Conservation (phyloP, 2,113 vertebrate species). For the Alces alces region DNA sequence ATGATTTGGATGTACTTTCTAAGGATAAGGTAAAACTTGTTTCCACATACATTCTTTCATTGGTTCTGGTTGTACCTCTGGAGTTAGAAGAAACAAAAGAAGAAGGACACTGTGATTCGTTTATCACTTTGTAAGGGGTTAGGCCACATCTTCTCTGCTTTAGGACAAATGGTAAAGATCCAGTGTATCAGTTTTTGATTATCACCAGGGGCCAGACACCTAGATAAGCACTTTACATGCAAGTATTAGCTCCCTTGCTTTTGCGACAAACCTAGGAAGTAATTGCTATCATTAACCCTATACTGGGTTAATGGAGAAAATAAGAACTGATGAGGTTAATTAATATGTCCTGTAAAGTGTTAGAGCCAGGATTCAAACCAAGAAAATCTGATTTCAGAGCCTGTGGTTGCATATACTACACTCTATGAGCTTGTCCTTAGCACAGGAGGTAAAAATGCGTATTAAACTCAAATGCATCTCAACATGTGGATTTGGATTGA, state of each 20-base stretch:
- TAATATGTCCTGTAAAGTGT: neutral
- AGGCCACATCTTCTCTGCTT: neutral
- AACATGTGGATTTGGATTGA: neutral
- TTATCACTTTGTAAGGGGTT: neutral
- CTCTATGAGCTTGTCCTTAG: neutral
- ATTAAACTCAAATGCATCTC: neutral
- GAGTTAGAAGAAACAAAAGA: neutral
- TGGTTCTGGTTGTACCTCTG: neutral
- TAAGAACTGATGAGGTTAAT: neutral
- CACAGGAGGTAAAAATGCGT: neutral
- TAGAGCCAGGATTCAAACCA: neutral
- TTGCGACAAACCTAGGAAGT: neutral
- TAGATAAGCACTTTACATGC: neutral
- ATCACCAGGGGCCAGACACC: neutral
- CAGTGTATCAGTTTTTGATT: neutral
- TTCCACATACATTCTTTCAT: neutral
- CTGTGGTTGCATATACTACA: neutral
- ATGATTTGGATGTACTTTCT: neutral
- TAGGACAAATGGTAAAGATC: neutral
- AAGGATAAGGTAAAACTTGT: too few relatives aligned
- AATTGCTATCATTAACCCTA: neutral
- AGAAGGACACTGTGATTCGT: neutral
- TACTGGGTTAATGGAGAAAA: neutral
- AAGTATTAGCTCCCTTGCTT: neutral
- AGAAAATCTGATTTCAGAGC: neutral